These are phyloP conservation scores for Tokudaia tokunoshimensis DNA, from an alignment of 2,797 vertebrate genomes.

Conservation along the genomic window DNA sequence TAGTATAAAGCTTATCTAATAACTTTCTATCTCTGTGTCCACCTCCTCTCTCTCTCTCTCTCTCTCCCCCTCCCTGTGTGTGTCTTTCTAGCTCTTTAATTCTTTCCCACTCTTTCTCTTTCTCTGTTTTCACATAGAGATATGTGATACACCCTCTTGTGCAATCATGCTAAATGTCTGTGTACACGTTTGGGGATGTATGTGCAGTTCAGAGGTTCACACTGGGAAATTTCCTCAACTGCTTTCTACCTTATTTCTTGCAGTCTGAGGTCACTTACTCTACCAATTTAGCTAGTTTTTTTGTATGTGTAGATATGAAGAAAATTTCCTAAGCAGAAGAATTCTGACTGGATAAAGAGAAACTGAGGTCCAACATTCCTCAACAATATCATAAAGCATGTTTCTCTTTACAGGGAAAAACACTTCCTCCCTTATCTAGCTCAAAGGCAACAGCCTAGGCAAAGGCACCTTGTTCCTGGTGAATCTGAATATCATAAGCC, in stretches of 20 bases:
- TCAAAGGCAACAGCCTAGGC: neutral
- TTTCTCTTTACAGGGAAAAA: neutral
- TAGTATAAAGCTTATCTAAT: neutral
- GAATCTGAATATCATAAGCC: neutral
- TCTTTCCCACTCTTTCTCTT: neutral
- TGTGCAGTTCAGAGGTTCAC: neutral
- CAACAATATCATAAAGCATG: neutral
- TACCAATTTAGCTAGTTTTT: neutral
- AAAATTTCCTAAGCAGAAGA: neutral
- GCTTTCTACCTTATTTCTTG: neutral
- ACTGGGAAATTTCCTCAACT: neutral
- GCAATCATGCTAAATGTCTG: neutral
- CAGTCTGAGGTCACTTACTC: neutral
- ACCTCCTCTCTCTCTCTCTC: too few relatives aligned
- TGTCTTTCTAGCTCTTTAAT: neutral
- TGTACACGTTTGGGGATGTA: neutral
- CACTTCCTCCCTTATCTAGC: neutral
- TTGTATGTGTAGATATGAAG: neutral
- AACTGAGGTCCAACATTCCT: neutral
- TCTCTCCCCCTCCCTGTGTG: neutral
- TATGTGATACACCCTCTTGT: neutral
- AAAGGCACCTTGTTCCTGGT: neutral
- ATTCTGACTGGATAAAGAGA: neutral
- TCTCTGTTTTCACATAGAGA: neutral
- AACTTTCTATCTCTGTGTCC: neutral